Evolutionary conservation across 2,113 vertebrate species (phyloP), one percentile per base, ranked within the genome.

Genomic region (Corydoras maculifer): DNA sequence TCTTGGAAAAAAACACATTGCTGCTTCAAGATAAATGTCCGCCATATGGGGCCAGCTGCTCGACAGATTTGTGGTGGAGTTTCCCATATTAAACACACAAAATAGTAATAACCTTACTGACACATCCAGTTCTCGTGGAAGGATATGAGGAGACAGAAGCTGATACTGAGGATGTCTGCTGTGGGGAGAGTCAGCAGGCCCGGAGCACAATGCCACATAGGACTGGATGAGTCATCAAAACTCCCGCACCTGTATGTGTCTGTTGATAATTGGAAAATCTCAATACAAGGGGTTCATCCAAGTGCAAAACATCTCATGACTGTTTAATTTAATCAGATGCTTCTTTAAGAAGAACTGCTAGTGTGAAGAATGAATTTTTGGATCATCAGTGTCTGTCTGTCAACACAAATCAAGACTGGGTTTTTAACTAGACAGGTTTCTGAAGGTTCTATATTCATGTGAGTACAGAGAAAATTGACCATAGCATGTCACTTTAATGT

Each of bases 101-200:
- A 51, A 57, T 73, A 43, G 31, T 73, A 66, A 43, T 35, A 73
- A 53, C n/a, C 11, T 48, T 7, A 59, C 10, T 60, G 71, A 14
- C 25, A 61, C 10, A 13, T n/a, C 14, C 6, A 32, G 29, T 12
- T 51, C 50, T 49, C 5, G 29, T 60, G 15, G 13, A 14, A 63
- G 31, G 30, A 67, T 61, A 59, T 7, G n/a, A 57, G 13, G 14
- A 67, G 65, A 30, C 30, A 25, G 72, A 74, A 57, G 60, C 58
- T 67, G 58, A 74, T 31, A 15, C 35, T 53, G 64, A 58, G 35
- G 35, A 48, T 57, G 29, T 59, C 14, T 50, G 43, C 29, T 32
- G 50, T 50, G 68, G 65, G 13, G 43, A 62, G 50, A 50, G 64
- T 62, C n/a, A 32, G 35, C 15, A 35, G 58, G 18, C 18, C 58